phyloP scores from a whole-genome alignment of 2,113 vertebrate genomes.

The Capreolus pygargus region DNA sequence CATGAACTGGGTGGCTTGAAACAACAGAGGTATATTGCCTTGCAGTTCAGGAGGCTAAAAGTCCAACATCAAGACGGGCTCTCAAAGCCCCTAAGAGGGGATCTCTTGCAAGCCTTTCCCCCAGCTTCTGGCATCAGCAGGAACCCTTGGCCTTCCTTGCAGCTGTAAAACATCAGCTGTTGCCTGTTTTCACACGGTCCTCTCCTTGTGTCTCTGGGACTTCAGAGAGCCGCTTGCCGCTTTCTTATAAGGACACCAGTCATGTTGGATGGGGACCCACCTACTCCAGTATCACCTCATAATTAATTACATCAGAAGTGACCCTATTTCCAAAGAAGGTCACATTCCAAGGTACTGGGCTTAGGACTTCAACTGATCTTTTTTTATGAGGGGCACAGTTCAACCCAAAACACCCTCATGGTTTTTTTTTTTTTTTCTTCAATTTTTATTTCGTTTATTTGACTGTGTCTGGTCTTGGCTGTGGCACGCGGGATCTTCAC shows the following conservation, averaged over 20 bases:
- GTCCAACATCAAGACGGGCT: background rate
- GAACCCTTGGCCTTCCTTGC: fast-evolving
- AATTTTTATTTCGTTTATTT: background rate
- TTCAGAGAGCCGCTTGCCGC: fast-evolving
- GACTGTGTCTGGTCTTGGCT: background rate
- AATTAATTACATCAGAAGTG: background rate
- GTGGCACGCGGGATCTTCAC: fast-evolving
- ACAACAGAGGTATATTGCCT: background rate
- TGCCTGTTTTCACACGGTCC: background rate
- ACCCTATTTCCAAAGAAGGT: background rate
- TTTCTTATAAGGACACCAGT: background rate
- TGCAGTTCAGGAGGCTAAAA: background rate
- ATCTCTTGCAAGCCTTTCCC: background rate
- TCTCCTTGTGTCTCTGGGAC: background rate
- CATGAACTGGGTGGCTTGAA: background rate
- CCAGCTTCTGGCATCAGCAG: fast-evolving
- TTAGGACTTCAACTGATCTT: background rate
- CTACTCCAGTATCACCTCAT: background rate
- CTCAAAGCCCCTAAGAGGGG: background rate
- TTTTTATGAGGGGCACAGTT: background rate
- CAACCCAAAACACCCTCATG: background rate
- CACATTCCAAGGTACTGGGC: background rate
- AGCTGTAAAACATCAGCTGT: background rate
- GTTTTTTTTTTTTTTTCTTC: background rate
- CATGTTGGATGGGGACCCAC: background rate